Conservation (phyloP, 2,113 vertebrate genomes). For the Tyto alba region DNA sequence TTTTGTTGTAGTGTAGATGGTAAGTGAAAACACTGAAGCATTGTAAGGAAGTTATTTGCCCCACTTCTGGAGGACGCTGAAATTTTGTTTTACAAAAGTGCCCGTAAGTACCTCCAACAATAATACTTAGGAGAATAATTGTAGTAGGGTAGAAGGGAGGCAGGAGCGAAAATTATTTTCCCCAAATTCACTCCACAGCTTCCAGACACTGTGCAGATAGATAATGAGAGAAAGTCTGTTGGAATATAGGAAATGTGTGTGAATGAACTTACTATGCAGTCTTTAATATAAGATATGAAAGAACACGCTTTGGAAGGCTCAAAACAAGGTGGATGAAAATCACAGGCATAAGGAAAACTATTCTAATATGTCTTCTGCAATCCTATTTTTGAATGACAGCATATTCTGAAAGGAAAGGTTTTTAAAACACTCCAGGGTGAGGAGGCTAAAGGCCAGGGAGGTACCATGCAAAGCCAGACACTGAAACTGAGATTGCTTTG, state of each 20-base stretch:
- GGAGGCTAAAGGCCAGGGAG: not conserved
- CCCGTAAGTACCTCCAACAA: not conserved
- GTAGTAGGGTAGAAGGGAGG: not conserved
- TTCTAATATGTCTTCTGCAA: not conserved
- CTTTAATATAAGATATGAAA: not conserved
- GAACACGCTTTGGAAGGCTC: not conserved
- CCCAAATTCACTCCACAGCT: not conserved
- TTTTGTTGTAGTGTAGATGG: not conserved
- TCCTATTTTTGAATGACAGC: not conserved
- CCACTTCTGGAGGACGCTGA: not conserved
- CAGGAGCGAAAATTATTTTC: not conserved
- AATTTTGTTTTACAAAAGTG: not conserved
- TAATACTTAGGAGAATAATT: not conserved
- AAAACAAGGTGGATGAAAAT: not conserved
- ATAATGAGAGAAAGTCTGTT: not conserved
- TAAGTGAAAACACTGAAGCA: not conserved
- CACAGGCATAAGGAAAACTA: not conserved
- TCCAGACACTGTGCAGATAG: not conserved
- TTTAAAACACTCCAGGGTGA: not conserved
- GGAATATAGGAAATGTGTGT: not conserved
- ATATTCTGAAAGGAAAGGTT: not conserved
- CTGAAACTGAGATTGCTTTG: not conserved
- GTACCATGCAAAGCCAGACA: not conserved
- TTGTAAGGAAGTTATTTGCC: not conserved
- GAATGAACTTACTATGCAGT: not conserved